phyloP scores from a whole-genome alignment of 2,797 vertebrate genomes.

The Cirrhinus molitorella region DNA sequence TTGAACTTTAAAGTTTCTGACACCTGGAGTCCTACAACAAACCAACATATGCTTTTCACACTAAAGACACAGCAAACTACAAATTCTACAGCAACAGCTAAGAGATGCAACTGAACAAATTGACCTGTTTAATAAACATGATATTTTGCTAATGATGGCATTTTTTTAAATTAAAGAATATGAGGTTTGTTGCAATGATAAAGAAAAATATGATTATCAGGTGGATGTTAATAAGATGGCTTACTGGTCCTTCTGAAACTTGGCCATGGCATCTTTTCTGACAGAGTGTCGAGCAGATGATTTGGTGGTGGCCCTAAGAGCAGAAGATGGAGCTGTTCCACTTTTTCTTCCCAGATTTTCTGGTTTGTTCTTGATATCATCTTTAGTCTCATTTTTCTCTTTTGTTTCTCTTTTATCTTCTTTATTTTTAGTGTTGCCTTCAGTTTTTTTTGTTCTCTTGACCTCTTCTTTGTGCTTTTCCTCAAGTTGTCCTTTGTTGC shows the following conservation, averaged over 20 bases:
- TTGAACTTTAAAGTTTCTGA: conserved; percentile 84
- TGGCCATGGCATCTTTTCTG: conserved; percentile 80
- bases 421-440: conserved; percentile 11
- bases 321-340: conserved; percentile 46
- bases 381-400: conserved; percentile 66
- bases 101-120: not conserved
- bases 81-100: not conserved
- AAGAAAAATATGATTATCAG: not conserved
- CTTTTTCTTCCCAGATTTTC: conserved; percentile 73
- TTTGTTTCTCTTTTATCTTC: conserved; percentile 45
- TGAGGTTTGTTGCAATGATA: not conserved
- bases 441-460: conserved; percentile 8
- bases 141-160: too few relatives aligned
- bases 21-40: conserved; percentile 70
- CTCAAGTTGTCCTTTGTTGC: not conserved
- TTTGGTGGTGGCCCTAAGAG: conserved; percentile 44
- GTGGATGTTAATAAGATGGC: conserved; percentile 9
- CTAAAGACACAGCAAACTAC: not conserved
- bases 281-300: conserved; percentile 66
- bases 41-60: conserved; percentile 36
- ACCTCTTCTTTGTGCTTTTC: conserved; percentile 12
- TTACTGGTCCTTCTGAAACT: conserved; percentile 78
- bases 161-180: not conserved
- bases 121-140: not conserved
- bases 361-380: conserved; percentile 70